Evolutionary conservation across 2,888 invertebrate species (phyloP).

Genomic region (Caenorhabditis sinica): DNA sequence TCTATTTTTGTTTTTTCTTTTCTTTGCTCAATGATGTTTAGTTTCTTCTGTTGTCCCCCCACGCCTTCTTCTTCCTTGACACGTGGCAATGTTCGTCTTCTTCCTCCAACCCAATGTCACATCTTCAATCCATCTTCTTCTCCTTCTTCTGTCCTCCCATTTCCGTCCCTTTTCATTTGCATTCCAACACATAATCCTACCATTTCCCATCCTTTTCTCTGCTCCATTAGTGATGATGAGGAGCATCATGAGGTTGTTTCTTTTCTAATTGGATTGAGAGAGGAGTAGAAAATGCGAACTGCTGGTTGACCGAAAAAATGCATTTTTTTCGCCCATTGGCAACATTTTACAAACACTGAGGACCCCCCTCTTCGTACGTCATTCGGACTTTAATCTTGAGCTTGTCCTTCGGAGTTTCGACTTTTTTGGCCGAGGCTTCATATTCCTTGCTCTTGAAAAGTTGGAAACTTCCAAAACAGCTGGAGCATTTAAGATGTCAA

Average conservation of each 20-base stretch:
- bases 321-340: neutral
- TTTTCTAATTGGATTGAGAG: slow-evolving; percentile 50
- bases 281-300: slow-evolving; percentile 24
- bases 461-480: slow-evolving; percentile 2
- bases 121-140: slow-evolving; percentile 18
- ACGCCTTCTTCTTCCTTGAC: slow-evolving; percentile 23
- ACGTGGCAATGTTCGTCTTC: slow-evolving; percentile 13
- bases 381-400: slow-evolving; percentile 17
- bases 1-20: slow-evolving; percentile 27
- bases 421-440: neutral
- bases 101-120: slow-evolving; percentile 18
- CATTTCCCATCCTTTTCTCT: slow-evolving; percentile 15
- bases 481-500: neutral
- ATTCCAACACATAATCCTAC: slow-evolving; percentile 33
- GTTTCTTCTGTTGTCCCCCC: neutral
- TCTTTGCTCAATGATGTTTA: slow-evolving; percentile 18
- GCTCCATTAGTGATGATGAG: slow-evolving; percentile 48
- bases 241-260: slow-evolving; percentile 52
- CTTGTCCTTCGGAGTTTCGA: neutral
- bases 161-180: slow-evolving; percentile 21
- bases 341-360: slow-evolving; percentile 46
- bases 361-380: slow-evolving; percentile 28
- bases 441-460: neutral
- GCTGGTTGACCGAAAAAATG: slow-evolving; percentile 21
- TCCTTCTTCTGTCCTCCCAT: slow-evolving; percentile 2